Evolutionary conservation across 2,113 vertebrate species (phyloP).

Genomic region (Archilochus colubris): DNA sequence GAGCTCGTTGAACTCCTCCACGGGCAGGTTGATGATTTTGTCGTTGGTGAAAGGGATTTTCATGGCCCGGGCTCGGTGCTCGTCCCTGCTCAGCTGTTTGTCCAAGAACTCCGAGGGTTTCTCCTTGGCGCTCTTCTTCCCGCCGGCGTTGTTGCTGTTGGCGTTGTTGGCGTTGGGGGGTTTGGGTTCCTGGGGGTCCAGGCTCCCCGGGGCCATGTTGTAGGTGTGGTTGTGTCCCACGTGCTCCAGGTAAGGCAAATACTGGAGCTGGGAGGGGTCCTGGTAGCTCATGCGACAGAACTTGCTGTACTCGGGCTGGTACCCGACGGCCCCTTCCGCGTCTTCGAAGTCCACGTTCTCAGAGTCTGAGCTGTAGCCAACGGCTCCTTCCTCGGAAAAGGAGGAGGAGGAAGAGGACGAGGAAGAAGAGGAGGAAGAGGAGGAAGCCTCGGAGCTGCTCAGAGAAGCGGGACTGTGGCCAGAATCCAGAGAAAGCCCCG

Average conservation of each 20-base stretch:
- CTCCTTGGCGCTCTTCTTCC: slow-evolving; percentile 85
- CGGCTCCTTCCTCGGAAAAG: slow-evolving; percentile 96
- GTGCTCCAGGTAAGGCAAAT: slow-evolving; percentile 91
- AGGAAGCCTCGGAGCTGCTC: slow-evolving; percentile 91
- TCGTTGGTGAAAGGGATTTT: slow-evolving; percentile 99
- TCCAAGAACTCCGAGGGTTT: slow-evolving; percentile 87
- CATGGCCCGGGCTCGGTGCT: slow-evolving; percentile 93
- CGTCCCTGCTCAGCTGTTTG: slow-evolving; percentile 93
- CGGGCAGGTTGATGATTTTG: slow-evolving; percentile 96
- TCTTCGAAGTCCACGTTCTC: slow-evolving; percentile 89
- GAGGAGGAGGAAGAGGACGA: slow-evolving; percentile 82
- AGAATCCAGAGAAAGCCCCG: slow-evolving; percentile 95
- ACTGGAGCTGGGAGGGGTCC: slow-evolving; percentile 89
- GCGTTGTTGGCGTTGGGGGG: background rate
- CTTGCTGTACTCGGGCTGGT: slow-evolving; percentile 94
- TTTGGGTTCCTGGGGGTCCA: slow-evolving; percentile 78
- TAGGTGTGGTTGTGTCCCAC: slow-evolving; percentile 97
- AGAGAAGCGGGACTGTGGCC: slow-evolving; percentile 94
- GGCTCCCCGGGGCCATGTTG: slow-evolving; percentile 85
- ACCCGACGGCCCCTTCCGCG: slow-evolving; percentile 89
- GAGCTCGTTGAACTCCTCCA: slow-evolving; percentile 98
- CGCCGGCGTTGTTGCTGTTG: background rate
- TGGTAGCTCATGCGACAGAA: slow-evolving; percentile 98
- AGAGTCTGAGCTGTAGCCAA: slow-evolving; percentile 96
- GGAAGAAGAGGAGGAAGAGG: slow-evolving; percentile 85